Evolutionary conservation across 2,888 invertebrate genomes (phyloP), one percentile per base, ranked within the genome.

Genomic region (Carterocephalus palaemon): DNA sequence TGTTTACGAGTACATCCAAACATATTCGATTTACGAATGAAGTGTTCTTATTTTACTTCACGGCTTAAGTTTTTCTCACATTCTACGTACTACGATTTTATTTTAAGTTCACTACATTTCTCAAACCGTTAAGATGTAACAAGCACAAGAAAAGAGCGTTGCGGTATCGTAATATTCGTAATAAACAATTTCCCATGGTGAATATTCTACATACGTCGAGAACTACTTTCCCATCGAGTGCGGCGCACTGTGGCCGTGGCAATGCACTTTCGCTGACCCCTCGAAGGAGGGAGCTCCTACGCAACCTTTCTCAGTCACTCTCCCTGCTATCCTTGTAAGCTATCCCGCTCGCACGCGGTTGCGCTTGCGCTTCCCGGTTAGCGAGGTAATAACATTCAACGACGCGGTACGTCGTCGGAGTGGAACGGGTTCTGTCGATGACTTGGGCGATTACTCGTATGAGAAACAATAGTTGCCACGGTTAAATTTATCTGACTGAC

Each of bases 251-350:
- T 71, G 70, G 72, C 76, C 82, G 79, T 76, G 85, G 83, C 85
- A 86, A 85, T 85, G 86, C 82, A 86, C 86, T 86, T 86, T 86
- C 84, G 75, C 84, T 85, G 84, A 85, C 84, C 86, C 80, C 78
- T 64, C 36, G 36, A 26, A 36, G 43, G 43, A 75, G 77, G 76
- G 78, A 80, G 76, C 82, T 81, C 79, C 78, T 77, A 80, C 75
- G 72, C 63, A 57, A 53, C 51, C 57, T 62, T 57, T 84, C 85
- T 79, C 83, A 49, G 39, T 84, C 71, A 51, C 74, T 67, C 83
- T 49, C 55, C 51, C 45, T 45, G 67, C 73, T 78, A 78, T 79
- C 75, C 73, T 71, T 64, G 57, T 61, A 50, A 50, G 53, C 57
- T 54, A 48, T 79, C 79, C 72, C 76, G 49, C 59, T 80, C 70